Base-by-base conservation (phyloP, 2,797 vertebrate genomes). In the Cynodonichthys magdalenae region DNA sequence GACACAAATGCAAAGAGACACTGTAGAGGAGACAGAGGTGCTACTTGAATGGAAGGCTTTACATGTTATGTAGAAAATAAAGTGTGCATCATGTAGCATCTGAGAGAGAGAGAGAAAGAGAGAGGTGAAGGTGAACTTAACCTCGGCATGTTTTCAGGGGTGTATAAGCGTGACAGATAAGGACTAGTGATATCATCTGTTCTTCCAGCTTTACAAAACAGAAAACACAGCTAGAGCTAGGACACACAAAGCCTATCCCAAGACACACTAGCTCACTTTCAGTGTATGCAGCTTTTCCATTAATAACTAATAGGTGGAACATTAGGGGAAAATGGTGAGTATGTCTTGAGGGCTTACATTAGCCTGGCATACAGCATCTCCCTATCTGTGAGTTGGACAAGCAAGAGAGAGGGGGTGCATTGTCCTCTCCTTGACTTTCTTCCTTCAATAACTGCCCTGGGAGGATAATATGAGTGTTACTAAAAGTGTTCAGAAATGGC, bases 301-400 rank as follows among this genome's bases (percentile, higher is more conserved):
- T 88, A 90, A 91, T 89, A 91, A 88, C 88, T 84, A 90, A 90
- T 88, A 88, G 79, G 77, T 74, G 74, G 77, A 84, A 83, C 85
- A 89, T 91, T 87, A 87, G 71, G 76, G 70, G 74, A 70, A 63
- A 79, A 85, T 87, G 73, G 81, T 71, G 83, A 79, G 74, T 75
- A 80, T 83, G 82, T 87, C 86, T 92, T 76, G 58, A 81, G 87
- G 85, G 87, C 82, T 86, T 86, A 83, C 84, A 87, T 90, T 89
- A 88, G 80, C 75, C 76, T 20, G 69, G 77, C 45, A 53, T 77
- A 83, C 71, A 79, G 76, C 63, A 75, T 86, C 81, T 87, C 81
- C 70, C 86, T 79, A 86, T 86, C 82, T 83, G 67, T 60, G 65
- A 62, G 75, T 76, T 63, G 81, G 84, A 86, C 73, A 65, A 39